Conservation (phyloP, 2,797 vertebrate species). For the Sorex maritimensis region DNA sequence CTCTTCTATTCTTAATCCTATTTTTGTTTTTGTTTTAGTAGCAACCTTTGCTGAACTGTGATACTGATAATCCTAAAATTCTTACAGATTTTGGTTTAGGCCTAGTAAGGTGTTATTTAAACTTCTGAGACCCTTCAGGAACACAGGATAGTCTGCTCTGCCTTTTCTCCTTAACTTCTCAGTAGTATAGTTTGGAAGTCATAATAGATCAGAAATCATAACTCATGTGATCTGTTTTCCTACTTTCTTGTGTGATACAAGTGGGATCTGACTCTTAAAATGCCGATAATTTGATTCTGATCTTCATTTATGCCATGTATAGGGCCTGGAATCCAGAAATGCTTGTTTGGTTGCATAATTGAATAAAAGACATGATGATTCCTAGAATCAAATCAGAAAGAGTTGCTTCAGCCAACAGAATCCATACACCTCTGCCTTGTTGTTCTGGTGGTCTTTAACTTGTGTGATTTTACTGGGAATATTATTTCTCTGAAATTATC, state of each 20-base stretch:
- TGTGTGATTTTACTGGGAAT: slow-evolving; percentile 67
- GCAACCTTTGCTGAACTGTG: slow-evolving; percentile 68
- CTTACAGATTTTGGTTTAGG: slow-evolving; percentile 80
- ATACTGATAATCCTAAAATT: slow-evolving; percentile 73
- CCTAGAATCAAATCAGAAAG: slow-evolving; percentile 27
- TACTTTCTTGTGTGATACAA: slow-evolving; percentile 75
- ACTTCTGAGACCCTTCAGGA: background rate
- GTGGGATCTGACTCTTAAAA: slow-evolving; percentile 64
- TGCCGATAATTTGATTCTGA: slow-evolving; percentile 2
- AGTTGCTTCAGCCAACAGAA: slow-evolving; percentile 35
- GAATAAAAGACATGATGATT: background rate
- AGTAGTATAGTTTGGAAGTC: slow-evolving; percentile 59
- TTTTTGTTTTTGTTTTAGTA: slow-evolving; percentile 78
- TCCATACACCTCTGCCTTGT: slow-evolving; percentile 44
- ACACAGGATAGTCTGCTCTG: slow-evolving; percentile 62
- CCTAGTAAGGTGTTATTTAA: background rate
- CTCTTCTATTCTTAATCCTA: slow-evolving; percentile 69
- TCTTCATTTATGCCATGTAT: slow-evolving; percentile 49
- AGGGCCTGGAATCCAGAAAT: slow-evolving; percentile 25
- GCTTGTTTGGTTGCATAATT: slow-evolving; percentile 10
- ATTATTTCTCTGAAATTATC: slow-evolving; percentile 58
- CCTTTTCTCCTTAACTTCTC: slow-evolving; percentile 72
- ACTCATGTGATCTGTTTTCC: background rate
- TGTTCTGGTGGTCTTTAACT: slow-evolving; percentile 44
- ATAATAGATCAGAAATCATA: slow-evolving; percentile 60